Evolutionary conservation across 2,113 vertebrate species (phyloP), one percentile per base, ranked within the genome.

Genomic region (Nothocercus julius): DNA sequence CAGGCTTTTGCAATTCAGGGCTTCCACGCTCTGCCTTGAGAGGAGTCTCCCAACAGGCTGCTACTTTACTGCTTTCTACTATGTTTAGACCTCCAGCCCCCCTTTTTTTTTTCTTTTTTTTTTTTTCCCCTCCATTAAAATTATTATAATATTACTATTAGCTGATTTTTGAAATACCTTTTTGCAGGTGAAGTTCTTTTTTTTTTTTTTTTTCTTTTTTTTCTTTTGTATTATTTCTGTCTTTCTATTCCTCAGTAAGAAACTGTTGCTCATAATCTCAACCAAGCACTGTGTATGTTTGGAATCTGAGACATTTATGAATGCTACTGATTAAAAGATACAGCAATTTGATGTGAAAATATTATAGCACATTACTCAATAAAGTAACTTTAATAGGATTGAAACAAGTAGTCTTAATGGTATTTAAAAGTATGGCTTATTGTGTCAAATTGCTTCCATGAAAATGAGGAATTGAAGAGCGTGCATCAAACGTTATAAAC

Each of bases 311-410:
- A n/a, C 28, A 9, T 66, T 93, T 88, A 82, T 5, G 62, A 84
- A 73, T 5, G 25, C 22, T 74, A 9, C 77, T 56, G 9, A 2
- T 17, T 69, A 90, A 86, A 84, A 94, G 47, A 64, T 90, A 22
- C 36, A 68, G 56, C 6, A 91, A 95, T 64, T 81, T 75, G 64
- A 86, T 95, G 80, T 83, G 79, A 68, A 82, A 83, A 84, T 16
- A 28, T 92, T 88, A 72, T 17, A 64, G 62, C 82, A 45, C 73
- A 86, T 92, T 69, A 42, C 44, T 95, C 91, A 88, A 89, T 96
- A 93, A 76, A 83, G 30, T 81, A 93, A 86, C 85, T 95, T 95
- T 92, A 95, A 96, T 93, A 95, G 58, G 76, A 86, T 94, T 90
- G 80, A 80, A 88, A 61, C 94, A 64, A 82, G 73, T 62, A 62